Conservation (phyloP, 2,888 invertebrate genomes). For the Sinotaia quadrata region DNA sequence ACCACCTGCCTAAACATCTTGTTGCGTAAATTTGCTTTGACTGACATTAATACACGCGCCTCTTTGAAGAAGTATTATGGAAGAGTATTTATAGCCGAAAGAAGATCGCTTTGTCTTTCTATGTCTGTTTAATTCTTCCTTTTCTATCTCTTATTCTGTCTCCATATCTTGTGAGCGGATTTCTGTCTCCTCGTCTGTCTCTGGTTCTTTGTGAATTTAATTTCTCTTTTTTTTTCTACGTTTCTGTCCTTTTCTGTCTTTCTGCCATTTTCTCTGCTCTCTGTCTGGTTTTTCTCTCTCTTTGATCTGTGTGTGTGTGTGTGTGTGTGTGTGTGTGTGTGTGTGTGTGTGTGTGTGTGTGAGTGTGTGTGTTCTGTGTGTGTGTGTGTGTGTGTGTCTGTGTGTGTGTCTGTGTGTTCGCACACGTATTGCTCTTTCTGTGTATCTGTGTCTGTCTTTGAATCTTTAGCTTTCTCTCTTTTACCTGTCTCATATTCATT, state of each 20-base stretch:
- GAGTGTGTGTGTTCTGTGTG: neutral
- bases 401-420: neutral
- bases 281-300: neutral
- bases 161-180: neutral
- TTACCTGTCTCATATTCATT: too few species aligned
- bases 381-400: constrained; percentile 1
- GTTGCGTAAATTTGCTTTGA: too few species aligned
- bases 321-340: neutral
- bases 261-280: neutral
- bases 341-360: constrained; percentile 1
- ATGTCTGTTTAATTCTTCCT: neutral
- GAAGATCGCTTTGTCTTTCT: neutral
- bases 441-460: neutral
- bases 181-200: neutral
- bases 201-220: neutral
- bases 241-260: neutral
- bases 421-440: constrained; percentile 1
- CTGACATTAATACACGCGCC: too few species aligned
- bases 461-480: neutral
- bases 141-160: neutral
- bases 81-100: neutral
- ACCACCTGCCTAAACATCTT: too few species aligned
- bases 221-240: neutral
- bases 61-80: too few species aligned
- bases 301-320: neutral